phyloP scores from a whole-genome alignment of 2,113 vertebrate genomes.

The Nyctibius bracteatus region DNA sequence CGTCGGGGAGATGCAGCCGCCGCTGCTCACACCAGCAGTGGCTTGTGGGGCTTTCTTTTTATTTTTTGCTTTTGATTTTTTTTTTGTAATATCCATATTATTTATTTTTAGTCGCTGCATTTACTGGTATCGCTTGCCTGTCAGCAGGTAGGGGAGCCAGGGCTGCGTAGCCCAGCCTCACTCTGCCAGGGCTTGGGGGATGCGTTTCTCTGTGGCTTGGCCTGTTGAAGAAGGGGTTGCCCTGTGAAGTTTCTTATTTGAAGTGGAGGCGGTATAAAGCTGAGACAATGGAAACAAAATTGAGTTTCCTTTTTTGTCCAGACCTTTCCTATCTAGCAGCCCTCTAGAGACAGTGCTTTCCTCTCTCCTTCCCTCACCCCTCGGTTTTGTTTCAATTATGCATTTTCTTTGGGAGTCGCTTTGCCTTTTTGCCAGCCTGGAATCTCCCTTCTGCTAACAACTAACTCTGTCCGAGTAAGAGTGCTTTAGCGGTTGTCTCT shows the following conservation, averaged over 20 bases:
- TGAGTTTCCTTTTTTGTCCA: background rate
- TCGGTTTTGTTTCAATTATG: background rate
- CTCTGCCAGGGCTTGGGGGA: background rate
- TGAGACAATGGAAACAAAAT: slow-evolving; percentile 2
- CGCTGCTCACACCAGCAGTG: background rate
- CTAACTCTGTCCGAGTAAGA: background rate
- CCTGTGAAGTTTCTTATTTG: background rate
- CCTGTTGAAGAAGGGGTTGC: background rate
- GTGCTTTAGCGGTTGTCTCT: background rate
- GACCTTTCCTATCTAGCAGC: background rate
- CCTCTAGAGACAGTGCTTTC: background rate
- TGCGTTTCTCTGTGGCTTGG: background rate
- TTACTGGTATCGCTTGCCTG: background rate
- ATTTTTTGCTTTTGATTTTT: too few relatives aligned
- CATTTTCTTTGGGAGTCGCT: background rate
- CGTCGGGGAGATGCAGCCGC: background rate
- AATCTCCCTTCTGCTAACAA: background rate
- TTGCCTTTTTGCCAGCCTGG: background rate
- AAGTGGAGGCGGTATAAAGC: background rate
- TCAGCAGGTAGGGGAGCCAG: background rate
- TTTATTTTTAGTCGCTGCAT: background rate
- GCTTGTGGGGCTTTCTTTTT: background rate
- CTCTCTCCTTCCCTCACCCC: background rate
- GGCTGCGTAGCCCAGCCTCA: background rate
- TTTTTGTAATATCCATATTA: accelerated